phyloP scores from a whole-genome alignment of 2,113 vertebrate genomes.

The Chloropsis hardwickii region DNA sequence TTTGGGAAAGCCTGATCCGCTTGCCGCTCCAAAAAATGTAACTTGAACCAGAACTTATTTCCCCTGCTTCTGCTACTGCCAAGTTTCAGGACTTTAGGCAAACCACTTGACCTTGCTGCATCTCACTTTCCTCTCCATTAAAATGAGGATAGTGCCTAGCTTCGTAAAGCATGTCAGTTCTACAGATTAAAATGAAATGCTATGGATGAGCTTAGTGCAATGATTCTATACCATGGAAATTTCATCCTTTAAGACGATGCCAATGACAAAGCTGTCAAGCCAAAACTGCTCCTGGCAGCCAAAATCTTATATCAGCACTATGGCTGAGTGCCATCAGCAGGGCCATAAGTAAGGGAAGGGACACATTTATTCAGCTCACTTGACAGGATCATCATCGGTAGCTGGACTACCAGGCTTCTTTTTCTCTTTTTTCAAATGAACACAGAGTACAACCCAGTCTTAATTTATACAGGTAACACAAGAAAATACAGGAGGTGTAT shows the following conservation, averaged over 20 bases:
- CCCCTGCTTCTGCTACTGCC: not conserved
- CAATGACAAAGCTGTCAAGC: constrained; percentile 35
- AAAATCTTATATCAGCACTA: constrained; percentile 13
- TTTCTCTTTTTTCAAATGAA: not conserved
- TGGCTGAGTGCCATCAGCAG: not conserved
- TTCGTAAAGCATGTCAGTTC: constrained; percentile 25
- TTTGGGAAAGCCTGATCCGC: constrained; percentile 46
- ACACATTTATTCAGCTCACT: not conserved
- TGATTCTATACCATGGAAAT: not conserved
- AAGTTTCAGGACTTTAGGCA: constrained; percentile 36
- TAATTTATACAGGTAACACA: not conserved
- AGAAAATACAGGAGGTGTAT: not conserved
- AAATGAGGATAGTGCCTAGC: not conserved
- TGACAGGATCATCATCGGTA: not conserved
- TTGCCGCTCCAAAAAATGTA: not conserved
- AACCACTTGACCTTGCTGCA: constrained; percentile 35
- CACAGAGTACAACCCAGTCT: not conserved
- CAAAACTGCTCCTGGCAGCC: constrained; percentile 8
- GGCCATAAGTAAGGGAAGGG: not conserved
- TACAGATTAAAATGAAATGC: constrained; percentile 27
- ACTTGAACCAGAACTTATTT: constrained; percentile 38
- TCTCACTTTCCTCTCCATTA: constrained; percentile 23
- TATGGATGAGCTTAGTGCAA: not conserved
- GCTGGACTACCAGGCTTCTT: not conserved
- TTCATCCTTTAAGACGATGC: not conserved